These are phyloP conservation scores for Diabrotica balteata DNA, from an alignment of 2,888 invertebrate genomes.

Conservation along the genomic window DNA sequence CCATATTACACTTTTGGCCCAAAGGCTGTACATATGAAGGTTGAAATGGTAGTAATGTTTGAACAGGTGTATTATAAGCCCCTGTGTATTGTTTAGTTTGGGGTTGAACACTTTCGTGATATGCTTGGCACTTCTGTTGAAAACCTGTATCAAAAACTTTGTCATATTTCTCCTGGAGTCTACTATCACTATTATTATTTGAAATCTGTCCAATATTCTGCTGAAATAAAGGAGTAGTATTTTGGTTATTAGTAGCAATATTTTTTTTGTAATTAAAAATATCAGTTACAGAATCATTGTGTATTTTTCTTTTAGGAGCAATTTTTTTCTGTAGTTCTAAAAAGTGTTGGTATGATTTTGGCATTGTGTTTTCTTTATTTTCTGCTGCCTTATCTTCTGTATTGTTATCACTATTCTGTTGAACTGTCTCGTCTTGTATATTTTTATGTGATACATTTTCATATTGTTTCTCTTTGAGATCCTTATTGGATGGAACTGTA, in stretches of 20 bases:
- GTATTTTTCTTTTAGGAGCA: constrained; percentile 26
- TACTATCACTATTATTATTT: background rate
- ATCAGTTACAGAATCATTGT: constrained; percentile 46
- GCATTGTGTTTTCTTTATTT: constrained; percentile 35
- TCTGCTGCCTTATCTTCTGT: background rate
- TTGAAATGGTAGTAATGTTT: background rate
- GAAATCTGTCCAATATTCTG: background rate
- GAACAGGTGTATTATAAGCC: background rate
- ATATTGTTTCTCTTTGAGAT: constrained; percentile 8
- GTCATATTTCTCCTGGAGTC: constrained; percentile 9
- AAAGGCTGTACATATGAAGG: background rate
- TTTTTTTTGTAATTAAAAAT: constrained; percentile 48
- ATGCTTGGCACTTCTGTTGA: constrained; percentile 2
- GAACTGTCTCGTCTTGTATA: background rate
- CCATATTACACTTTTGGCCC: constrained; percentile 35
- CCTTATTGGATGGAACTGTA: background rate
- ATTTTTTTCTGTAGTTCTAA: constrained; percentile 38
- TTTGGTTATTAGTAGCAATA: background rate
- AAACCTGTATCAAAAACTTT: constrained; percentile 8
- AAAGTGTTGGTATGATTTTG: constrained; percentile 47
- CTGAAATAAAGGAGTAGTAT: background rate
- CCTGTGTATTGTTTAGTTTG: background rate
- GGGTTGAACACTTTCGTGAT: background rate
- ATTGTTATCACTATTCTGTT: background rate
- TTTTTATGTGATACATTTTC: constrained; percentile 4